These are phyloP conservation scores for Drosophila repletoides DNA, from an alignment of 1,140 invertebrate genomes.

Conservation along the genomic window DNA sequence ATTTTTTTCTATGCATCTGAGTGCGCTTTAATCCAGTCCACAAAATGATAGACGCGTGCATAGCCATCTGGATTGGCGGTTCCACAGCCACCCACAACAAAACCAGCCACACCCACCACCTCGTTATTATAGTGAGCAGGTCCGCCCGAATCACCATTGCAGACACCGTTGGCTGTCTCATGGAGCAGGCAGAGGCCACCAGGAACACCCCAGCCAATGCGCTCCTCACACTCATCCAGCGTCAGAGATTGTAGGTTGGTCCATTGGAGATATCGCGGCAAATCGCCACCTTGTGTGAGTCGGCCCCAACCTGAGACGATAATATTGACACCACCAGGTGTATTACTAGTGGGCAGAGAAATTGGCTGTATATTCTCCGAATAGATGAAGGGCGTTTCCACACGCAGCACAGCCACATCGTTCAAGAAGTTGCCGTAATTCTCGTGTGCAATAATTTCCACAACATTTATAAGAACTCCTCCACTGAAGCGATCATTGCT, in stretches of 20 bases:
- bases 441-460: conserved; percentile 73
- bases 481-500: conserved; percentile 51
- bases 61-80: conserved; percentile 84
- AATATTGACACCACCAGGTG: conserved; percentile 41
- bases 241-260: conserved; percentile 53
- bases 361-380: conserved; percentile 75
- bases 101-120: conserved; percentile 64
- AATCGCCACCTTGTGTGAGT: conserved; percentile 47
- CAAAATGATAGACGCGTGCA: conserved; percentile 82
- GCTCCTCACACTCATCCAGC: conserved; percentile 16
- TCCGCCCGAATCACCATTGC: conserved; percentile 67
- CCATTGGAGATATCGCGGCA: conserved; percentile 56
- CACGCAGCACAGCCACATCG: conserved; percentile 83
- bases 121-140: conserved; percentile 65
- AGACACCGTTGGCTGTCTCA: conserved; percentile 48
- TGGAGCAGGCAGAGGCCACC: conserved; percentile 56
- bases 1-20: conserved; percentile 6
- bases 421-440: conserved; percentile 77
- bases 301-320: conserved; percentile 84
- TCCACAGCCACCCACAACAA: conserved; percentile 54
- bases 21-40: conserved; percentile 81
- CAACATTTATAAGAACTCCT: conserved; percentile 40
- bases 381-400: conserved; percentile 73
- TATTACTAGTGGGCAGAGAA: conserved; percentile 52
- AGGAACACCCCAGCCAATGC: conserved; percentile 22